A percentile compares a stretch with the other conserved stretches of the same genome.
Conservation (phyloP, 2,797 vertebrate genomes). For the Ciconia nigra region DNA sequence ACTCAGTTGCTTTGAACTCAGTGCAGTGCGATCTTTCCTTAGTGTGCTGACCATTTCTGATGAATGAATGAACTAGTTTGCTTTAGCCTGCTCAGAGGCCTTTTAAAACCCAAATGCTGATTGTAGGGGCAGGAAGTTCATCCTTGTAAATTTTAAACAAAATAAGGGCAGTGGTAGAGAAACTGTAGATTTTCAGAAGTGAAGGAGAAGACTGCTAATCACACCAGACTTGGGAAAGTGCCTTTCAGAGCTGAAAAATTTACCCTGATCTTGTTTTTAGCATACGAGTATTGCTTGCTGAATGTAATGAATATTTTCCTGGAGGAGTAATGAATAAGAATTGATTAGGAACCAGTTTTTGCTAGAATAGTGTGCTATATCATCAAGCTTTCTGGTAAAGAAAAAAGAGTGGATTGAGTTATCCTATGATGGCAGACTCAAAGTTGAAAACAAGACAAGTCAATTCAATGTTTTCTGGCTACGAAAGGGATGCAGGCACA, state of each 20-base stretch:
- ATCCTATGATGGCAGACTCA: not conserved
- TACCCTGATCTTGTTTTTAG: not conserved
- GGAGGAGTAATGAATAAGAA: not conserved
- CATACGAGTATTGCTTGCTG: not conserved
- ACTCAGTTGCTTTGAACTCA: not conserved
- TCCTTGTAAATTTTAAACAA: not conserved
- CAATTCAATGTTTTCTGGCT: not conserved
- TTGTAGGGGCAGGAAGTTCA: not conserved
- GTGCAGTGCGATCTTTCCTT: not conserved
- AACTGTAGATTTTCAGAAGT: not conserved
- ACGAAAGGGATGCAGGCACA: not conserved
- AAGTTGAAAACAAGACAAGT: not conserved
- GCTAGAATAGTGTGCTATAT: not conserved
- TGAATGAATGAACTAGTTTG: not conserved
- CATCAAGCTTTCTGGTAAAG: not conserved
- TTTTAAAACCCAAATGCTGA: not conserved
- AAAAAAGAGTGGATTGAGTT: not conserved
- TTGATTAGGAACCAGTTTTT: not conserved
- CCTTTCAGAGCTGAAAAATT: not conserved
- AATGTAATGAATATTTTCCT: not conserved
- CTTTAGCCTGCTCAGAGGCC: not conserved
- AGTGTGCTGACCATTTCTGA: not conserved
- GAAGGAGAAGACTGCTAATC: not conserved
- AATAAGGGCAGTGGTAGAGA: not conserved
- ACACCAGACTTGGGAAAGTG: not conserved